A percentile compares a stretch with the other conserved stretches of the same genome.
Evolutionary conservation across 2,888 invertebrate species (phyloP).

Genomic region (Conops quadrifasciatus): DNA sequence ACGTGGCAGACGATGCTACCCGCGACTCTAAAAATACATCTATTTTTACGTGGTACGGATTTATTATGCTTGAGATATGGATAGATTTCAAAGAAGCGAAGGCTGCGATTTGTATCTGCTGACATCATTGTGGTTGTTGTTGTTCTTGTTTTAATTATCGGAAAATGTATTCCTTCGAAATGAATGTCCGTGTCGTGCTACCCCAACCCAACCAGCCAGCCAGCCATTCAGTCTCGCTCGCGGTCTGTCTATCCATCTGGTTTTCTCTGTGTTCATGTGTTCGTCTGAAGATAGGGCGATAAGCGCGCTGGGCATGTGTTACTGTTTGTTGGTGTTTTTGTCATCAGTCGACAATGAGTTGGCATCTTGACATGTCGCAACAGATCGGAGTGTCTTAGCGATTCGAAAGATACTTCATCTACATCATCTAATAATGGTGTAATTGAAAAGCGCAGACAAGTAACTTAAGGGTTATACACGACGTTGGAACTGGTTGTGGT

Average conservation of each 20-base stretch:
- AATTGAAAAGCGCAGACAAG: too few species aligned
- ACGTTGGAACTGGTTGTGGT: too few species aligned
- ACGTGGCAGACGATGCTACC: constrained; percentile 19
- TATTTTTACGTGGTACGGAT: background rate
- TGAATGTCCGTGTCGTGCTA: background rate
- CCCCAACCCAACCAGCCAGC: background rate
- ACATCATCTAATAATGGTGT: background rate
- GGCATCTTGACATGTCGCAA: constrained; percentile 19
- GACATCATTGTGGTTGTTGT: constrained; percentile 5
- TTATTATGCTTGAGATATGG: constrained; percentile 29
- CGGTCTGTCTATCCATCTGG: constrained; percentile 15
- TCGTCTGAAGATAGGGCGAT: background rate
- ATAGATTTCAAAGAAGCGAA: constrained; percentile 33
- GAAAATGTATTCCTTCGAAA: constrained; percentile 1
- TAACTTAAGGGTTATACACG: too few species aligned
- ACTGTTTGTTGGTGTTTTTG: background rate
- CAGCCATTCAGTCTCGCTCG: background rate
- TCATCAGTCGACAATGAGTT: constrained; percentile 5
- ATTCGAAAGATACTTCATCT: constrained; percentile 16
- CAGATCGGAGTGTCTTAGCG: constrained; percentile 4
- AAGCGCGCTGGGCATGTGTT: background rate
- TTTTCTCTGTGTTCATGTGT: too few species aligned
- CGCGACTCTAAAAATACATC: constrained; percentile 28
- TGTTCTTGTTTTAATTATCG: constrained; percentile 24
- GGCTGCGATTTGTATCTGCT: constrained; percentile 32